Evolutionary conservation across 2,797 vertebrate species (phyloP).

Genomic region (Dendrocincla tyrannina): DNA sequence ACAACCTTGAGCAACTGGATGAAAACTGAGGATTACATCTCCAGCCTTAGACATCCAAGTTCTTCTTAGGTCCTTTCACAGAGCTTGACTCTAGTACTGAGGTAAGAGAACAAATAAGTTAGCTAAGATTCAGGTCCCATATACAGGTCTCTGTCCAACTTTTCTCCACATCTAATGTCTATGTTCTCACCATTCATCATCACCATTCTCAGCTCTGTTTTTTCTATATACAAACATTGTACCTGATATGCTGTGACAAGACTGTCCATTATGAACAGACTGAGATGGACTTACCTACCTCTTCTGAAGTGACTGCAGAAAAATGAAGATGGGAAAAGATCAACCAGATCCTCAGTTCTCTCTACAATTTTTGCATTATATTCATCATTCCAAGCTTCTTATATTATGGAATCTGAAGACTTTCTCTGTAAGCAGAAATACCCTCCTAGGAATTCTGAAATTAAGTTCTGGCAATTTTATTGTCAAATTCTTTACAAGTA

Average conservation of each 20-base stretch:
- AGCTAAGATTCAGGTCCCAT: not conserved
- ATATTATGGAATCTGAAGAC: not conserved
- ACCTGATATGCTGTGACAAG: not conserved
- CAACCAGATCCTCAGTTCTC: not conserved
- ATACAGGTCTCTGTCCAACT: not conserved
- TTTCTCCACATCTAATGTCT: not conserved
- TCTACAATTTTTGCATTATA: not conserved
- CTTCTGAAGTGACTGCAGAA: not conserved
- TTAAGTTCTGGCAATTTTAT: slow-evolving; percentile 34
- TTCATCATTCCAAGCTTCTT: not conserved
- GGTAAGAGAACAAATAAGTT: not conserved
- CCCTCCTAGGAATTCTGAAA: slow-evolving; percentile 20
- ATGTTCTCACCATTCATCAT: not conserved
- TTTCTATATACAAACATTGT: not conserved
- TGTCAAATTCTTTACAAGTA: slow-evolving; percentile 22
- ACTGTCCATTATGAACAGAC: not conserved
- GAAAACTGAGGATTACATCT: not conserved
- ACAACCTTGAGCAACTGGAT: not conserved
- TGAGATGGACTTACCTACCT: not conserved
- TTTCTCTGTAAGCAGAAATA: slow-evolving; percentile 11
- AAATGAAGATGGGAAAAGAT: not conserved
- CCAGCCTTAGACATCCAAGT: not conserved
- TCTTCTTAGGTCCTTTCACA: not conserved
- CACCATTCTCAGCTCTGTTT: not conserved
- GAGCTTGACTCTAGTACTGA: not conserved